Evolutionary conservation across 2,797 vertebrate species (phyloP).

Genomic region (Hypotaenidia philippensis): DNA sequence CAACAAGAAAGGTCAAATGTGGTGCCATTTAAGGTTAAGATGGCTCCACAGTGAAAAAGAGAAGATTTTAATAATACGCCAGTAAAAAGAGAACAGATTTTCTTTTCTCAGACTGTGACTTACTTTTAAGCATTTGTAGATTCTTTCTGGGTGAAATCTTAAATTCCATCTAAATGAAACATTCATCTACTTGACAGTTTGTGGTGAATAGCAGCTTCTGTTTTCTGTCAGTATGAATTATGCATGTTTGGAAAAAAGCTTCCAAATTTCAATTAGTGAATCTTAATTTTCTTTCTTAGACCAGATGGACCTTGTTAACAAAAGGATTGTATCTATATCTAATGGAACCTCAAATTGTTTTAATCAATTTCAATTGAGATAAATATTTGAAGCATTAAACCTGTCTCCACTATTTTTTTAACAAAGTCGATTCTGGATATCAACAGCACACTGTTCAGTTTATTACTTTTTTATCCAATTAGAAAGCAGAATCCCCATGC

Average conservation of each 20-base stretch:
- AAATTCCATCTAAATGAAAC: constrained; percentile 79
- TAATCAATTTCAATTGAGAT: constrained; percentile 74
- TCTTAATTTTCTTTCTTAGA: constrained; percentile 76
- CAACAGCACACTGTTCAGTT: constrained; percentile 68
- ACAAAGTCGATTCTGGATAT: constrained; percentile 61
- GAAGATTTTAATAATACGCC: constrained; percentile 8
- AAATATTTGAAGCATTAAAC: constrained; percentile 76
- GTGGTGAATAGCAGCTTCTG: constrained; percentile 78
- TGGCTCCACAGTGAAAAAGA: constrained; percentile 16
- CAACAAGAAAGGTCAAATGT: constrained; percentile 16
- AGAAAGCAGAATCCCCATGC: constrained; percentile 80
- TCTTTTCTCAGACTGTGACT: constrained; percentile 56
- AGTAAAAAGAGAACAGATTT: constrained; percentile 56
- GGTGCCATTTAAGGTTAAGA: constrained; percentile 22
- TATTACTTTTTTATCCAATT: constrained; percentile 78
- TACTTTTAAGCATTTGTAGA: constrained; percentile 64
- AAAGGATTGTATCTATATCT: constrained; percentile 69
- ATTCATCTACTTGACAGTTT: constrained; percentile 77
- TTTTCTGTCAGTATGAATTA: constrained; percentile 80
- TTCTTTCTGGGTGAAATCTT: constrained; percentile 75
- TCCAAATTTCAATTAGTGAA: constrained; percentile 76
- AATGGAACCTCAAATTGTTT: constrained; percentile 72
- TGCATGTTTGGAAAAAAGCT: constrained; percentile 77
- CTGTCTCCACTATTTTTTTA: constrained; percentile 59
- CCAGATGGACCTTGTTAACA: constrained; percentile 78